Evolutionary conservation across 2,797 vertebrate species (phyloP).

Genomic region (Sciaenops ocellatus): DNA sequence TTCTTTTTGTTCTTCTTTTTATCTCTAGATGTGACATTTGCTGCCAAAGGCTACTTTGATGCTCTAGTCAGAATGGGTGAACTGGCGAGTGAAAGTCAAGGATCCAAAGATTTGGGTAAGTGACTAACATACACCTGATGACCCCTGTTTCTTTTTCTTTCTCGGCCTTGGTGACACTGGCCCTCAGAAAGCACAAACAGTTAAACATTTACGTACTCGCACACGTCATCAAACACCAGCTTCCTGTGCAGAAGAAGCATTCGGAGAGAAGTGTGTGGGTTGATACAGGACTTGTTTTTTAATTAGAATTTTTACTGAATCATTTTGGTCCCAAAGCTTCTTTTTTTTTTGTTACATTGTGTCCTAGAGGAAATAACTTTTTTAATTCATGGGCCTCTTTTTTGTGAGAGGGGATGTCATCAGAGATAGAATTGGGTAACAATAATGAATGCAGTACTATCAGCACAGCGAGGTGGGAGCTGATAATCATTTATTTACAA

Average conservation of each 20-base stretch:
- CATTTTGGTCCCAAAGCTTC: constrained; percentile 22
- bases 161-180: background rate
- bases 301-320: constrained; percentile 42
- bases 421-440: constrained; percentile 29
- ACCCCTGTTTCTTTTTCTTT: background rate
- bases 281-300: constrained; percentile 41
- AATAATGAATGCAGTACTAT: constrained; percentile 9
- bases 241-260: constrained; percentile 26
- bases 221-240: constrained; percentile 6
- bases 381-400: background rate
- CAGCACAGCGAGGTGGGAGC: constrained; percentile 12
- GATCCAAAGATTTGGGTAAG: constrained; percentile 98
- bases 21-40: constrained; percentile 93
- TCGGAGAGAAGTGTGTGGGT: constrained; percentile 32
- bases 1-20: constrained; percentile 31
- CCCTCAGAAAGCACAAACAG: background rate
- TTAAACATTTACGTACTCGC: background rate
- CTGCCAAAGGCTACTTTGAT: constrained; percentile 98
- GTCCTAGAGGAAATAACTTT: constrained; percentile 37
- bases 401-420: constrained; percentile 25
- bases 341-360: constrained; percentile 33
- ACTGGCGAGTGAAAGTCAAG: constrained; percentile 98
- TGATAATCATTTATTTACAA: constrained; percentile 53
- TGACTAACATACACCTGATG: constrained; percentile 37
- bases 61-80: constrained; percentile 99